Evolutionary conservation across 2,113 vertebrate genomes (phyloP), one percentile per base, ranked within the genome.

Genomic region (Engystomops pustulosus): DNA sequence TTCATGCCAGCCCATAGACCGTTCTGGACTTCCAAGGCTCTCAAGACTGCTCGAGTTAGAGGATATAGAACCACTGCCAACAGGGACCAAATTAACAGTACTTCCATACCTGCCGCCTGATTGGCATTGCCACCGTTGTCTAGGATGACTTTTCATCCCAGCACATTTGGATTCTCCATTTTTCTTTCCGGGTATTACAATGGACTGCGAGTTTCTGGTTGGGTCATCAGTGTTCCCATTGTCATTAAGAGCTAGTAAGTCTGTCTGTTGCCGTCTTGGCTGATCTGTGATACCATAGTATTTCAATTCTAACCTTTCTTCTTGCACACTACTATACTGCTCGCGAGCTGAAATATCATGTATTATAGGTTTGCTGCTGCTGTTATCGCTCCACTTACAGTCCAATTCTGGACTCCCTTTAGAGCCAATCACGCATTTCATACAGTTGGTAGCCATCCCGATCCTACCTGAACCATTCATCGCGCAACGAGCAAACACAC

Each of bases 391-490:
- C 88, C 70, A 88, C 67, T 92, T 94, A 87, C 93, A 90, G 74
- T 97, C 95, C 0, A 91, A 20, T 10, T 97, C 95, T 1, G 94
- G 94, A 83, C 96, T 95, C 14, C 95, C 91, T n/a, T 92, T 95
- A 78, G 94, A 92, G 86, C 95, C 95, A 58, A 96, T 90, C 89
- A 98, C 92, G 53, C 97, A 99, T 38, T 93, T 95, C 88, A 98
- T 97, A 91, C 97, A 99, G 85, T 96, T 95, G 89, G 95, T 95
- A 0, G 96, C 94, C 93, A 99, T 86, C 9, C 95, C 95, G 0
- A 97, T 93, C 79, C 93, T 94, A 85, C 96, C 96, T 0, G 94
- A 93, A 88, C 95, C 93, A 83, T 90, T 95, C 2, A 96, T 88
- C n/a, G 95, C 91, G 0, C 96, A 94, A n/a, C 95, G 94, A 30